A percentile compares a stretch with the other conserved stretches of the same genome.
Conservation (phyloP, 2,888 invertebrate species). For the Vandiemenella viatica region DNA sequence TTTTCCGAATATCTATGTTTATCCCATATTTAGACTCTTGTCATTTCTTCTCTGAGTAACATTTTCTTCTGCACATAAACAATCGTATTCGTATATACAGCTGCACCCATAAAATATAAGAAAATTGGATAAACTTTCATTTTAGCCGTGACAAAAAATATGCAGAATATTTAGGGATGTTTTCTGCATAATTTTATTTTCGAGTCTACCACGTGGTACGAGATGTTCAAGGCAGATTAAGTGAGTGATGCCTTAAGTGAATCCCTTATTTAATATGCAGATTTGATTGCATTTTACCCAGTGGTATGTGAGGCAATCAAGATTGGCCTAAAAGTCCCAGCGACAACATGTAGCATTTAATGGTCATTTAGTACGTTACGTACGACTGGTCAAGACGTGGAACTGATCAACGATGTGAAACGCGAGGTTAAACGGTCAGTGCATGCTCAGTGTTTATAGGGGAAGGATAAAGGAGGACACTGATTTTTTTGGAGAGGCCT, state of each 20-base stretch:
- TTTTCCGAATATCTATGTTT: background rate
- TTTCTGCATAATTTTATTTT: background rate
- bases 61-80: background rate
- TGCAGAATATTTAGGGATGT: background rate
- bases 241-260: background rate
- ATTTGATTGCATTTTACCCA: background rate
- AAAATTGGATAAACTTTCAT: background rate
- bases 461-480: conserved; percentile 5
- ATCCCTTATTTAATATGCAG: background rate
- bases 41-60: conserved; percentile 4
- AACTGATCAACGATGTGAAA: conserved; percentile 10
- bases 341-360: background rate
- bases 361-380: background rate
- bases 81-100: background rate
- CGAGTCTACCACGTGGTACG: background rate
- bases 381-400: conserved; percentile 10
- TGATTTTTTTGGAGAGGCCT: background rate
- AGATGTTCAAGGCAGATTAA: conserved; percentile 1
- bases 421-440: conserved; percentile 9
- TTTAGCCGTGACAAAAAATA: background rate
- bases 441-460: conserved; percentile 10
- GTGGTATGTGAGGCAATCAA: conserved; percentile 1
- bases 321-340: conserved; percentile 1
- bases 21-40: conserved; percentile 1
- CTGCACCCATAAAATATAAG: background rate